phyloP scores from a whole-genome alignment of 30 jellyfish, hydroid and myxozoan species.

The Phacellophora camtschatica region DNA sequence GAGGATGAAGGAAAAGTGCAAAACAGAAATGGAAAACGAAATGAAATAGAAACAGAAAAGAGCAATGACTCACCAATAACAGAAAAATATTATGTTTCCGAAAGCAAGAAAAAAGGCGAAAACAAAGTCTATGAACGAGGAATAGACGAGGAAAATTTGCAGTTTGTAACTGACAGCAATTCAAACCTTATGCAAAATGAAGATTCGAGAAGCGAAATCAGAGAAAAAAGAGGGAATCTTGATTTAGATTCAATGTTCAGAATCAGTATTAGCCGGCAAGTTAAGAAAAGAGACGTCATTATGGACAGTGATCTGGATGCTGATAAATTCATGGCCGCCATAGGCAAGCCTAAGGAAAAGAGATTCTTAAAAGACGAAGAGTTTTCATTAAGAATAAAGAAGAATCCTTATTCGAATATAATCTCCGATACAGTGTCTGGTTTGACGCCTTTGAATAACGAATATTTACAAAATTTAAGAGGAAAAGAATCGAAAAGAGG shows the following conservation, averaged over 20 bases:
- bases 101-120: too few species aligned
- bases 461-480: constrained; percentile 26
- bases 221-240: not conserved
- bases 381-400: not conserved
- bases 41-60: too few species aligned
- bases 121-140: too few species aligned
- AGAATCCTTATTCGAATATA: not conserved
- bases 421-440: constrained; percentile 8
- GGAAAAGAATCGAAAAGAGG: not conserved
- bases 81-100: too few species aligned
- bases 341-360: constrained; percentile 45
- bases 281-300: constrained; percentile 45
- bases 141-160: too few species aligned
- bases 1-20: too few species aligned
- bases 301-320: constrained; percentile 77
- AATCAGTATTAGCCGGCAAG: not conserved
- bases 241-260: constrained; percentile 1
- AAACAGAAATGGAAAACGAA: too few species aligned
- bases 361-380: constrained; percentile 3
- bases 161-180: too few species aligned
- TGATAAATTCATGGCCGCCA: constrained; percentile 61
- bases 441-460: constrained; percentile 49
- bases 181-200: too few species aligned
- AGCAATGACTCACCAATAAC: too few species aligned
- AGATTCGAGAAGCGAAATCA: too few species aligned